These are phyloP conservation scores for Catalaphyllia jardinei DNA, from an alignment of 64 coral and sea anemone species.

Conservation along the genomic window DNA sequence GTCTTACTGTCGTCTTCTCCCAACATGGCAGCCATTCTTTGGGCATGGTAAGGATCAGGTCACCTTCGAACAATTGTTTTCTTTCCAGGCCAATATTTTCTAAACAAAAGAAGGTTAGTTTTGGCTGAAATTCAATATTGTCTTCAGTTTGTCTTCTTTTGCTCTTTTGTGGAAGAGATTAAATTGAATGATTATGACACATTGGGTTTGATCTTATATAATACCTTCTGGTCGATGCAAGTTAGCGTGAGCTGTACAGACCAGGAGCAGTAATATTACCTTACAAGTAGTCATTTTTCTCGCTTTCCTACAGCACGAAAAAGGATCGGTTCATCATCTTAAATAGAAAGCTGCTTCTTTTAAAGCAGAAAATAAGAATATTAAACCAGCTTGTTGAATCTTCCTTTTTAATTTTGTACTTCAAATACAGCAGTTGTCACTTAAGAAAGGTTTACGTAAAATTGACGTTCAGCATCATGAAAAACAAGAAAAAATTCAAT, in stretches of 20 bases:
- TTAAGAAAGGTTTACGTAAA: too few relatives aligned
- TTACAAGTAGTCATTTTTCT: background rate
- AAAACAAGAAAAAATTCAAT: too few relatives aligned
- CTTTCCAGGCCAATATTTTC: constrained; percentile 29
- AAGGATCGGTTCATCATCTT: background rate
- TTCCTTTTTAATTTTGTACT: background rate
- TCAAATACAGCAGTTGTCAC: background rate
- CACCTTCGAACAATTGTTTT: constrained; percentile 15
- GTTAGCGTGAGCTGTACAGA: background rate
- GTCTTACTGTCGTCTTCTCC: constrained; percentile 32
- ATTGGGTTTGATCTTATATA: background rate
- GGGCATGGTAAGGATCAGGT: constrained; percentile 31
- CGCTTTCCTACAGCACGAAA: background rate
- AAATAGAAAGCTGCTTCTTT: background rate
- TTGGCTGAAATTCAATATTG: too few relatives aligned
- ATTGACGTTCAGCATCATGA: too few relatives aligned
- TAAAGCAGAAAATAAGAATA: background rate
- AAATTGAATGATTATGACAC: background rate
- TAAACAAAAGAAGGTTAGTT: background rate
- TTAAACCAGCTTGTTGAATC: too few relatives aligned
- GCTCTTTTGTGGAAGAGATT: background rate
- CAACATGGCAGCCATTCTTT: constrained; percentile 1
- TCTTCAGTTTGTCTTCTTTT: too few relatives aligned
- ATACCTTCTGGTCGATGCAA: constrained; percentile 10
- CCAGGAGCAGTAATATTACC: background rate